phyloP scores from a whole-genome alignment of 2,797 vertebrate genomes.

The Ambastaia sidthimunki region DNA sequence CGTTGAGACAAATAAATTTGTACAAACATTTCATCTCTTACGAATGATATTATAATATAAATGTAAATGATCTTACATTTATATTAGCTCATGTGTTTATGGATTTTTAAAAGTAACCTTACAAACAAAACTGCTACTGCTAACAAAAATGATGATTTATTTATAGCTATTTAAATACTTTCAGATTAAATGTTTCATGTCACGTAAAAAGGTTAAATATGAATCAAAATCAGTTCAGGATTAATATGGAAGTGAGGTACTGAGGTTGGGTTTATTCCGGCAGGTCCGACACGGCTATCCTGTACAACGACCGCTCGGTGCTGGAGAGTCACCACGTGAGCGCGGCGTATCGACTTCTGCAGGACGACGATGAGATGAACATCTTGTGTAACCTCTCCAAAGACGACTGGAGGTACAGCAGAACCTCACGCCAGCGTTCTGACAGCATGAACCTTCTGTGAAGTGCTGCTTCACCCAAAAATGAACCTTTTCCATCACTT shows the following conservation, averaged over 20 bases:
- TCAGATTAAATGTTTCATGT: neutral
- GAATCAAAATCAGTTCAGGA: neutral
- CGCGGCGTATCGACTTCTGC: constrained; percentile 88
- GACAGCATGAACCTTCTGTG: neutral
- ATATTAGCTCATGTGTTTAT: too few species aligned
- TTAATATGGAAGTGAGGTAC: neutral
- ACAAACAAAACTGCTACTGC: too few species aligned
- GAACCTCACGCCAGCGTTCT: too few species aligned
- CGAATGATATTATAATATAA: too few species aligned
- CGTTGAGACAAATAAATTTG: too few species aligned
- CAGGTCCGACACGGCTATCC: constrained; percentile 95
- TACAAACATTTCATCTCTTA: too few species aligned
- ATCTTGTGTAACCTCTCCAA: constrained; percentile 88
- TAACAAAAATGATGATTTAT: too few species aligned
- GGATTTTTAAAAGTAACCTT: too few species aligned
- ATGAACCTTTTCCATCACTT: too few species aligned
- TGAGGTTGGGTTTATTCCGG: constrained; percentile 61
- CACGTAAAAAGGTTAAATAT: neutral
- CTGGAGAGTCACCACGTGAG: constrained; percentile 94
- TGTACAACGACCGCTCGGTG: constrained; percentile 94
- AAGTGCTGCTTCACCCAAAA: neutral
- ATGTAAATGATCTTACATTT: too few species aligned
- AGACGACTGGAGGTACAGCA: constrained; percentile 82
- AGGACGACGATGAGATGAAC: constrained; percentile 93
- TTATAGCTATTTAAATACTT: too few species aligned